Evolutionary conservation across 2,888 invertebrate genomes (phyloP).

Genomic region (Anoplius nigerrimus): DNA sequence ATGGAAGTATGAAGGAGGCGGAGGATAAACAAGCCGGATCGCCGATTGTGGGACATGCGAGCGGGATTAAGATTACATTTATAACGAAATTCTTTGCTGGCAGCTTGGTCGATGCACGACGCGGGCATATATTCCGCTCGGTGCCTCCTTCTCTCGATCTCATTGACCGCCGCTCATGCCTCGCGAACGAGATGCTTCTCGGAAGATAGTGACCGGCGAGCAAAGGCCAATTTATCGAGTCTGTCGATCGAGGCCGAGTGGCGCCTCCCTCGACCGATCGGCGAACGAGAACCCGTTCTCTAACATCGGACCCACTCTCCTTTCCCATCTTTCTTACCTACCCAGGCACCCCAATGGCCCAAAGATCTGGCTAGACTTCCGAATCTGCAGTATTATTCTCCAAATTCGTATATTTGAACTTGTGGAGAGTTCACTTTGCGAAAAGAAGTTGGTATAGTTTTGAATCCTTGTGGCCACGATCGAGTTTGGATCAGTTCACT

Average conservation of each 20-base stretch:
- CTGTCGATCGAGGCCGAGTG: conserved; percentile 21
- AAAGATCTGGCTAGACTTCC: not conserved
- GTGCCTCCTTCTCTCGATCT: conserved; percentile 36
- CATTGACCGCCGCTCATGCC: conserved; percentile 47
- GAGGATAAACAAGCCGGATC: too few relatives aligned
- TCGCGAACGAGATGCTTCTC: conserved; percentile 48
- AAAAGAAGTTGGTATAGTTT: too few relatives aligned
- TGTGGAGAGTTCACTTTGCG: too few relatives aligned
- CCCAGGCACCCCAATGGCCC: not conserved
- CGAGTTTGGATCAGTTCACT: too few relatives aligned
- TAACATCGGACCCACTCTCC: not conserved
- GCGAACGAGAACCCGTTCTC: not conserved
- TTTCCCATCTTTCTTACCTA: conserved; percentile 3
- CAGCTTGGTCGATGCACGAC: not conserved
- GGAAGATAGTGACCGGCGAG: conserved; percentile 39
- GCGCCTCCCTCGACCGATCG: not conserved
- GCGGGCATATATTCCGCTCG: conserved; percentile 29
- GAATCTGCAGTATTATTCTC: not conserved
- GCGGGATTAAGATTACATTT: too few relatives aligned
- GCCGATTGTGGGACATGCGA: too few relatives aligned
- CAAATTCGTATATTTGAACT: too few relatives aligned
- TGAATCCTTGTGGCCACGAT: too few relatives aligned
- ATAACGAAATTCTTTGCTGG: too few relatives aligned
- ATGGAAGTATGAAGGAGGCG: too few relatives aligned
- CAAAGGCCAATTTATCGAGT: conserved; percentile 47